Conservation (phyloP, 1,140 invertebrate genomes). For the Penaeus vannamei region DNA sequence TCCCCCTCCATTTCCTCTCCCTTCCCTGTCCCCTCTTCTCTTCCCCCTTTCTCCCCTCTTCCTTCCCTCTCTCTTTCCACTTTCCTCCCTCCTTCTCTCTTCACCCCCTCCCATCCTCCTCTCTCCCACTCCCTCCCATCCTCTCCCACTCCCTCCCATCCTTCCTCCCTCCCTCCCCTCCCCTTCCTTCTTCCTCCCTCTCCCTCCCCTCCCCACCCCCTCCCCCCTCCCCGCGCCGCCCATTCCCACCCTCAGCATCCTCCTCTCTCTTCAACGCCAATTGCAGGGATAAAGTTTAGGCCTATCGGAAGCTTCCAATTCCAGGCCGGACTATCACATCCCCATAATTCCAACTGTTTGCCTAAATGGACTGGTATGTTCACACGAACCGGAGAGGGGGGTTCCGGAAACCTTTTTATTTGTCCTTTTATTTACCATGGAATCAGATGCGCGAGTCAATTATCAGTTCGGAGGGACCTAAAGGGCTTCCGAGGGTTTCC, state of each 20-base stretch:
- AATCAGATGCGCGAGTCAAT: conserved; percentile 66
- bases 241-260: conserved; percentile 1
- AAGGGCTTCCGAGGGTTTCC: not conserved
- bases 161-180: not conserved
- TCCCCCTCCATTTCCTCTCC: not conserved
- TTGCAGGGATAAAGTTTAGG: not conserved
- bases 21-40: not conserved
- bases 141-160: not conserved
- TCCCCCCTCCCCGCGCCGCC: not conserved
- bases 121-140: not conserved
- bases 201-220: not conserved
- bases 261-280: conserved; percentile 12
- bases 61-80: not conserved
- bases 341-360: conserved; percentile 30
- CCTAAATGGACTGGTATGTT: conserved; percentile 26
- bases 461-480: conserved; percentile 34
- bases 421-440: conserved; percentile 65
- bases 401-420: conserved; percentile 53
- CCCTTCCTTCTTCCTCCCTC: not conserved
- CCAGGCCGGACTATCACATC: not conserved
- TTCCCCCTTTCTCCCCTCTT: not conserved
- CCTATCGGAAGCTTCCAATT: no score
- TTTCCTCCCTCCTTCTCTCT: no score
- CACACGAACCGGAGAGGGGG: conserved; percentile 17
- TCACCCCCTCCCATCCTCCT: not conserved